Conservation (phyloP, 2,113 vertebrate species). For the Rhabdornis inornatus region DNA sequence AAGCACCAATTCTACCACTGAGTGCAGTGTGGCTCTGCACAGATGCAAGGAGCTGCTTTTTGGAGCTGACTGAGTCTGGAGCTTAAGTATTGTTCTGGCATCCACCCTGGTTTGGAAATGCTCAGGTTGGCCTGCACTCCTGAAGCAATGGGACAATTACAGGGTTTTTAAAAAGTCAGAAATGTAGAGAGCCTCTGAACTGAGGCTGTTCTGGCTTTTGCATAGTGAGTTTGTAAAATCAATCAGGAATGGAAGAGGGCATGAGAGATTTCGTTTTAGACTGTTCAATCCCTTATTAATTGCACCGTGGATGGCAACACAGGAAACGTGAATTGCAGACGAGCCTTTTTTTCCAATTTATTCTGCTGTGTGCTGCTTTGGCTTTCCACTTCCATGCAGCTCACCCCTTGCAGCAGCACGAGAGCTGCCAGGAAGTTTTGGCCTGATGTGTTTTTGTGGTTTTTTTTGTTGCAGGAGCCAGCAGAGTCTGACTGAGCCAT, state of each 20-base stretch:
- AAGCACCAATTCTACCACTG: not conserved
- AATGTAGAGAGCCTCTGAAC: not conserved
- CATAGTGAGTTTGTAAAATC: slow-evolving; percentile 20
- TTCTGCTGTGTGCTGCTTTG: not conserved
- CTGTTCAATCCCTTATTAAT: not conserved
- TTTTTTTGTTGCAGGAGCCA: slow-evolving; percentile 9
- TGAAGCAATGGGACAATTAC: slow-evolving; percentile 24
- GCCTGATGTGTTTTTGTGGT: not conserved
- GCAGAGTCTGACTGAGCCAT: slow-evolving; percentile 33
- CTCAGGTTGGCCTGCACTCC: not conserved
- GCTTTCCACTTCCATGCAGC: not conserved
- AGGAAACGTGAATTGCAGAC: slow-evolving; percentile 49
- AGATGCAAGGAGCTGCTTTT: not conserved
- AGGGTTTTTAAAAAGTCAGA: not conserved
- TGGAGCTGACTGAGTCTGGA: not conserved
- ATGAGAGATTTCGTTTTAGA: slow-evolving; percentile 19
- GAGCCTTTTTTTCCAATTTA: not conserved
- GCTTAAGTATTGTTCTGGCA: slow-evolving; percentile 17
- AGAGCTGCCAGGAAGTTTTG: not conserved
- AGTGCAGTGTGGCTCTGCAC: not conserved
- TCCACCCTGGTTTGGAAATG: not conserved
- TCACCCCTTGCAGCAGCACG: not conserved
- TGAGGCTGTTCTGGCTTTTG: not conserved
- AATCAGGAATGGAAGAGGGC: slow-evolving; percentile 36
- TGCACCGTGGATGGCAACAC: not conserved